Conservation (phyloP, 2,113 vertebrate species). For the Crotalus horridus region DNA sequence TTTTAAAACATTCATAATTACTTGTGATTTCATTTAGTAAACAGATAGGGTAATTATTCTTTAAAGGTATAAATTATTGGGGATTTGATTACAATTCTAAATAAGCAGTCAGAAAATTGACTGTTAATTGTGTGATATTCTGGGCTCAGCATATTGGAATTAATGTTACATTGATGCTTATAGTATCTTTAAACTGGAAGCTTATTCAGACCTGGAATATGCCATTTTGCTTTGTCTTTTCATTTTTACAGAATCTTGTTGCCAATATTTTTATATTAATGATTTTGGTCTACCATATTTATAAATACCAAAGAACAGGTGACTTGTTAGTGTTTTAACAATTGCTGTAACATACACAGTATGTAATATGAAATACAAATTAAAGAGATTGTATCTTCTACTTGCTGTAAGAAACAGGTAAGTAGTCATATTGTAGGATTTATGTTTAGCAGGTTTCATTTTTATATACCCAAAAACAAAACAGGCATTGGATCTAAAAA, state of each 20-base stretch:
- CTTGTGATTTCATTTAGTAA: background rate
- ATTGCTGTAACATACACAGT: background rate
- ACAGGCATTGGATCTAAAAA: background rate
- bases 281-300: slow-evolving; percentile 4
- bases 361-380: background rate
- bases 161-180: slow-evolving; percentile 10
- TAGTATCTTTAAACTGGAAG: slow-evolving; percentile 14
- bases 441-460: background rate
- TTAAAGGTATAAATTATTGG: background rate
- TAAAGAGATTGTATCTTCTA: background rate
- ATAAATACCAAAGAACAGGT: slow-evolving; percentile 17
- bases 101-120: background rate
- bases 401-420: fast-evolving
- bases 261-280: slow-evolving; percentile 9
- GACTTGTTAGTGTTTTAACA: background rate
- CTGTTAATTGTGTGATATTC: background rate
- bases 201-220: slow-evolving; percentile 5
- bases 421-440: background rate
- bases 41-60: background rate
- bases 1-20: slow-evolving; percentile 21
- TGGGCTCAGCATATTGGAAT: background rate
- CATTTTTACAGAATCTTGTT: background rate
- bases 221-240: slow-evolving; percentile 5
- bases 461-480: background rate
- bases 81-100: background rate